These are phyloP conservation scores for Ia io DNA, from an alignment of 2,113 vertebrate species.

Conservation along the genomic window DNA sequence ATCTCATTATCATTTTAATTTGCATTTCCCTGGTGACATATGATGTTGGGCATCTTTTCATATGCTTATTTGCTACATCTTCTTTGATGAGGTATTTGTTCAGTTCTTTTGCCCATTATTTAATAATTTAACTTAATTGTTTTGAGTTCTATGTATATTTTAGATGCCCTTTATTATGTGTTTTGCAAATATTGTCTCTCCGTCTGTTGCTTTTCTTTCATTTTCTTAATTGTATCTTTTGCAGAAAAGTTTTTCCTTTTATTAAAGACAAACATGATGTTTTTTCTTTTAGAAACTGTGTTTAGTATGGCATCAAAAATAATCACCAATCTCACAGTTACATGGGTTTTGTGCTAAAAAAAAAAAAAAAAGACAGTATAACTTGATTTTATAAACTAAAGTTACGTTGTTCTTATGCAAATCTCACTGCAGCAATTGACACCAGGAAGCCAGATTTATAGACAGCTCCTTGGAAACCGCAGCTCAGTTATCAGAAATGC, in stretches of 20 bases:
- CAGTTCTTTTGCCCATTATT: background rate
- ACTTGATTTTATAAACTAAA: background rate
- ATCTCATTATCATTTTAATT: background rate
- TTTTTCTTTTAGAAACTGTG: background rate
- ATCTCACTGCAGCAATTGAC: background rate
- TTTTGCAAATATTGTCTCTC: background rate
- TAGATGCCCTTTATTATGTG: background rate
- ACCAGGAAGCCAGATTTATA: slow-evolving; percentile 4
- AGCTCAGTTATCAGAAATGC: background rate
- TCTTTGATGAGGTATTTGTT: background rate
- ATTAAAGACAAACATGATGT: background rate
- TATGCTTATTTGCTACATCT: background rate
- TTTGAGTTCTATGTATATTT: background rate
- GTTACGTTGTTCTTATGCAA: background rate
- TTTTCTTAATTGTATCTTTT: background rate
- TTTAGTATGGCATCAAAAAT: slow-evolving; percentile 15
- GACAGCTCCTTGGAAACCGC: slow-evolving; percentile 27
- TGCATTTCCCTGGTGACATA: background rate
- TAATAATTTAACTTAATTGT: background rate
- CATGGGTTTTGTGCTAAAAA: background rate
- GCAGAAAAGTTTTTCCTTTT: background rate
- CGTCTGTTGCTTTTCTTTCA: background rate
- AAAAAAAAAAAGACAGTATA: background rate
- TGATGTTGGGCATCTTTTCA: background rate
- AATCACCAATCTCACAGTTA: background rate